Evolutionary conservation across 2,113 vertebrate species (phyloP).

Genomic region (Psilopsiagon aymara): DNA sequence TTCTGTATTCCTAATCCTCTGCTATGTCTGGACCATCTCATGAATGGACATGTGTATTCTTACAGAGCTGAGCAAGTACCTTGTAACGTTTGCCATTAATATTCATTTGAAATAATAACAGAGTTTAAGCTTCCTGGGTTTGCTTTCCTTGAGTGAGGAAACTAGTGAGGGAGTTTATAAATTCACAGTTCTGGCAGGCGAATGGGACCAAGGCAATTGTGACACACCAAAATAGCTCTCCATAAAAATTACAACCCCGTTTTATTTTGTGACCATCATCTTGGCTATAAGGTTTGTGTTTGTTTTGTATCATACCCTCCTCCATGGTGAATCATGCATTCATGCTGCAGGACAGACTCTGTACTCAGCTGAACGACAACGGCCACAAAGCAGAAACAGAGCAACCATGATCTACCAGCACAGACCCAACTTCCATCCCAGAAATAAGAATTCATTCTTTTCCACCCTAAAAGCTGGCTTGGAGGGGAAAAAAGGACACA

Average conservation of each 20-base stretch:
- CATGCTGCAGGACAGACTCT: background rate
- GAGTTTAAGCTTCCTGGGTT: conserved; percentile 17
- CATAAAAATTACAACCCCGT: background rate
- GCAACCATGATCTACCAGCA: background rate
- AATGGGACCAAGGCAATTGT: background rate
- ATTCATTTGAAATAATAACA: conserved; percentile 31
- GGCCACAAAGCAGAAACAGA: background rate
- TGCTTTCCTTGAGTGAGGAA: background rate
- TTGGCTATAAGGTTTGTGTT: background rate
- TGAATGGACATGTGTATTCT: background rate
- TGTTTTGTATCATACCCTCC: background rate
- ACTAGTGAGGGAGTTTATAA: background rate
- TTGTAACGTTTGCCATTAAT: background rate
- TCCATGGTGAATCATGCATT: background rate
- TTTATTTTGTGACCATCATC: background rate
- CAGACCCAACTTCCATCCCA: background rate
- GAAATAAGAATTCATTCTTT: background rate
- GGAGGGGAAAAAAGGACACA: background rate
- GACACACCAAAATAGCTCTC: background rate
- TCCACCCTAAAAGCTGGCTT: background rate
- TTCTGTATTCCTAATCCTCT: conserved; percentile 14
- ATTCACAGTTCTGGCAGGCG: background rate
- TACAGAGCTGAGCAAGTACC: background rate
- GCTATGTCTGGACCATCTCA: conserved; percentile 41
- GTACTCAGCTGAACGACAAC: accelerated